Percentiles rank a stretch among this genome's conserved stretches.
These are phyloP conservation scores for Ichneumoninae sp. DNA, from an alignment of 2,888 invertebrate species.

Conservation along the genomic window DNA sequence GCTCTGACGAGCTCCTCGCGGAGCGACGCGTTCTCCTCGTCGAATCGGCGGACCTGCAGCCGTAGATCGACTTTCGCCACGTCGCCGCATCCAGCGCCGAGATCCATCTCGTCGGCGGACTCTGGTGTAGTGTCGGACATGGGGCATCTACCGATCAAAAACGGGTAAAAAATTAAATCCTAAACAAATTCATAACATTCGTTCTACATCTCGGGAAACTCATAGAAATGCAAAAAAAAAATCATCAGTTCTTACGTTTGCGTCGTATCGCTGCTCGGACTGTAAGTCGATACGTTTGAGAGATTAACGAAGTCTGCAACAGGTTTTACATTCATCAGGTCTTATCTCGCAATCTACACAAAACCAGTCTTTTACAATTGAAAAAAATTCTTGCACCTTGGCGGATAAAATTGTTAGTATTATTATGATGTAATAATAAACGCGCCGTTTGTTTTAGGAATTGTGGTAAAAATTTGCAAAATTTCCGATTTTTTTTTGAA, in stretches of 20 bases:
- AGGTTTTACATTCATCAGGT: not conserved
- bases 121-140: conserved; percentile 63
- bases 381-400: not conserved
- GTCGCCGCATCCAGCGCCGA: conserved; percentile 49
- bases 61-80: conserved; percentile 68
- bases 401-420: not conserved
- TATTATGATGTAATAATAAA: not conserved
- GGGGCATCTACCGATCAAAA: conserved; percentile 38
- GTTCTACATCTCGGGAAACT: not conserved
- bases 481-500: no score
- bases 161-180: not conserved
- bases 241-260: conserved; percentile 55
- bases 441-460: no score
- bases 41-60: conserved; percentile 70
- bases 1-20: conserved; percentile 70
- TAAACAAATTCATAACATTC: not conserved
- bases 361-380: not conserved
- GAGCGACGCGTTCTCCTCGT: conserved; percentile 71
- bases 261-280: conserved; percentile 64
- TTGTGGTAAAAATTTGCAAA: no score
- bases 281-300: conserved; percentile 63
- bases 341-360: not conserved
- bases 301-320: conserved; percentile 58
- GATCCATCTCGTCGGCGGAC: conserved; percentile 56
- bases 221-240: not conserved